phyloP scores from a whole-genome alignment of 2,797 vertebrate species.

The Yasuhikotakia modesta region DNA sequence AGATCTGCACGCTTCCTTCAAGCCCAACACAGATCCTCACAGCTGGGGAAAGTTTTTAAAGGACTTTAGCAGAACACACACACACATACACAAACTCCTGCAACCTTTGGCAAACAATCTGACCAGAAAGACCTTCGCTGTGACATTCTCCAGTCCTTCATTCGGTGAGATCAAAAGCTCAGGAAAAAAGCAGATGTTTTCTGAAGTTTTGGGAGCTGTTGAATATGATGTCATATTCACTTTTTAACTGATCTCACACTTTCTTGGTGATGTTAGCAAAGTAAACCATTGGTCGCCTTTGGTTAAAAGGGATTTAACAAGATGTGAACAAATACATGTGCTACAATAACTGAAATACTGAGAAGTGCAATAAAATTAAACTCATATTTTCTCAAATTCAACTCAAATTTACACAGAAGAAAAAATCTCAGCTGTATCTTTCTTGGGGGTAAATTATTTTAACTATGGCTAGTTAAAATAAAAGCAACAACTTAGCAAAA shows the following conservation, averaged over 20 bases:
- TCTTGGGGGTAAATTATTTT: too few relatives aligned
- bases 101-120: slow-evolving; percentile 37
- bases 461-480: too few relatives aligned
- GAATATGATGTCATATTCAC: neutral
- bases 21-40: slow-evolving; percentile 49
- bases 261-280: neutral
- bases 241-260: slow-evolving; percentile 1
- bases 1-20: slow-evolving; percentile 56
- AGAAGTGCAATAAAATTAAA: too few relatives aligned
- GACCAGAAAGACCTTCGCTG: slow-evolving; percentile 35
- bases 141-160: slow-evolving; percentile 16
- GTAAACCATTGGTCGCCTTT: neutral
- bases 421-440: too few relatives aligned
- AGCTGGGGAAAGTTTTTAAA: slow-evolving; percentile 52
- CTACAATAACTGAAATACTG: too few relatives aligned
- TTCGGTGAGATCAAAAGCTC: slow-evolving; percentile 6
- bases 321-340: too few relatives aligned
- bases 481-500: too few relatives aligned
- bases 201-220: slow-evolving; percentile 18
- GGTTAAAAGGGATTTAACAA: neutral
- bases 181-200: neutral
- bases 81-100: slow-evolving; percentile 22
- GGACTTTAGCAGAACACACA: slow-evolving; percentile 50
- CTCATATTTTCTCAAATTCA: too few relatives aligned
- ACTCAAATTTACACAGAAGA: too few relatives aligned